Conservation (phyloP, 1,140 invertebrate genomes). For the Zaprionus nigranus region DNA sequence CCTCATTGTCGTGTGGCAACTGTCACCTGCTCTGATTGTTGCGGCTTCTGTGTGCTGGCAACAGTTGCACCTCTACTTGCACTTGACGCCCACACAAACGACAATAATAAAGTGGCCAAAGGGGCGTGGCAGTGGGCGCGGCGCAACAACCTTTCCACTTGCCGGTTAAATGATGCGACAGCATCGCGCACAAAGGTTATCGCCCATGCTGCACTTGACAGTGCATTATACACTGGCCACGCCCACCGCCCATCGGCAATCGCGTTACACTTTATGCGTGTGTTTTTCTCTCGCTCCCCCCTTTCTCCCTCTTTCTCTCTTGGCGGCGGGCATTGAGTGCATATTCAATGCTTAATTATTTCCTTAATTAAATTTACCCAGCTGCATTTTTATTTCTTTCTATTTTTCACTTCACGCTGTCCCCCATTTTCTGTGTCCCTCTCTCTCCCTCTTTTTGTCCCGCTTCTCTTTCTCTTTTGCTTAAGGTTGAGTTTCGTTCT, state of each 20-base stretch:
- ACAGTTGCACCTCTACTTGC: conserved; percentile 9
- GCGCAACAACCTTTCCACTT: conserved; percentile 50
- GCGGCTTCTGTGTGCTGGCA: conserved; percentile 3
- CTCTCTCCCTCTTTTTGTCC: background rate
- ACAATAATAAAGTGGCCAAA: conserved; percentile 35
- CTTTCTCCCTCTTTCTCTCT: conserved; percentile 1
- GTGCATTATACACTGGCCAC: conserved; percentile 1
- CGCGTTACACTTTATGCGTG: conserved; percentile 1
- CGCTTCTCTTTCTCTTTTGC: background rate
- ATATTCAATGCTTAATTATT: conserved; percentile 82
- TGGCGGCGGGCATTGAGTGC: conserved; percentile 60
- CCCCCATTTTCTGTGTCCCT: conserved; percentile 1
- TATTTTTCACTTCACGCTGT: conserved; percentile 5
- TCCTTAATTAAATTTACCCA: conserved; percentile 77
- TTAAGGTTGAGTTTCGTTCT: conserved; percentile 16
- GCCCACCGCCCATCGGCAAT: background rate
- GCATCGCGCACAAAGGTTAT: conserved; percentile 13
- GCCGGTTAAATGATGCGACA: conserved; percentile 32
- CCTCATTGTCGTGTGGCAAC: background rate
- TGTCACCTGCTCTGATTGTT: conserved; percentile 11
- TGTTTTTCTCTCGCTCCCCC: background rate
- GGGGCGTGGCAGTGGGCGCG: conserved; percentile 13
- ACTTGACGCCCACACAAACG: background rate
- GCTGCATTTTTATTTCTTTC: conserved; percentile 29
- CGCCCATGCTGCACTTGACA: conserved; percentile 23